phyloP scores from a whole-genome alignment of 2,888 invertebrate species.

The Meteorus colon region DNA sequence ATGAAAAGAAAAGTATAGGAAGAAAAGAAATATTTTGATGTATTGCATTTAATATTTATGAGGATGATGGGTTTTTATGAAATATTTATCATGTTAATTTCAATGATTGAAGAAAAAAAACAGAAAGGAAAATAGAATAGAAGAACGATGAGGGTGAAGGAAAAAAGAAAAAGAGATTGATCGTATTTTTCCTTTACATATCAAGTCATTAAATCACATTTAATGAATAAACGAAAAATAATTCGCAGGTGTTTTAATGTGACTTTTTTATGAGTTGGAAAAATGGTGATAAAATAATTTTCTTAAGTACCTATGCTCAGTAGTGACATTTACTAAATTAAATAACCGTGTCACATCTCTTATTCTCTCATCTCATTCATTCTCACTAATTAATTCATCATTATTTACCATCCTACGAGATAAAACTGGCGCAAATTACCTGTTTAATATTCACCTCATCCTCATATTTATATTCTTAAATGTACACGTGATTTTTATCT shows the following conservation, averaged over 20 bases:
- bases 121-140: neutral
- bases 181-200: neutral
- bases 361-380: neutral
- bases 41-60: constrained; percentile 32
- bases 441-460: neutral
- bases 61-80: constrained; percentile 17
- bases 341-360: neutral
- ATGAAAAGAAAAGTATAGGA: too few species aligned
- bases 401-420: neutral
- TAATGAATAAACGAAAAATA: neutral
- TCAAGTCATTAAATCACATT: neutral
- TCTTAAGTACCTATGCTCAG: neutral
- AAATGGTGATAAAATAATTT: neutral
- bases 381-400: neutral
- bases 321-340: neutral
- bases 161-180: neutral
- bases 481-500: neutral
- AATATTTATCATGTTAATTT: constrained; percentile 25
- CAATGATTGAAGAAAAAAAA: neutral
- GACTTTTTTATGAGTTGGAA: neutral
- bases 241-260: neutral
- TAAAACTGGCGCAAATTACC: neutral
- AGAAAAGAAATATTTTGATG: constrained; percentile 17
- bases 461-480: neutral
- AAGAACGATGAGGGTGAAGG: neutral